phyloP scores from a whole-genome alignment of 1,140 invertebrate genomes.

The Nasonia giraulti region DNA sequence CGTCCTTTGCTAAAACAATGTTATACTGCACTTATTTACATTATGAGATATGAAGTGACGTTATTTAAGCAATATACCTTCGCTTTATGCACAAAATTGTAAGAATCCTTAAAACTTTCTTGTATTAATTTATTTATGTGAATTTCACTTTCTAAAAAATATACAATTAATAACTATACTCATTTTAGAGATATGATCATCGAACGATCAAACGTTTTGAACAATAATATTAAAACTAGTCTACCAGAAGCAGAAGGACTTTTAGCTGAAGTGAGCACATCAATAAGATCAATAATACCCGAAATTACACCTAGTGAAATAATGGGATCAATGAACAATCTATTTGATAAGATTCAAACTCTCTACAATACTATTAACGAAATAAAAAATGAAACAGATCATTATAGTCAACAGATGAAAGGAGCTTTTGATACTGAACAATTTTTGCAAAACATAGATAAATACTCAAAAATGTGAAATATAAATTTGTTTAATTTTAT shows the following conservation, averaged over 20 bases:
- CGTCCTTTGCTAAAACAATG: conserved; percentile 55
- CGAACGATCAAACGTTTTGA: conserved; percentile 47
- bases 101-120: conserved; percentile 50
- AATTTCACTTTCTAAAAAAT: neutral
- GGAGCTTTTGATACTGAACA: conserved; percentile 31
- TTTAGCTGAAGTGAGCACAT: conserved; percentile 40
- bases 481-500: conserved; percentile 11
- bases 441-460: conserved; percentile 1
- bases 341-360: conserved; percentile 55
- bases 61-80: conserved; percentile 62
- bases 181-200: conserved; percentile 58
- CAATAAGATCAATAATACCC: neutral
- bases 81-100: conserved; percentile 65
- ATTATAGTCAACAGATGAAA: neutral
- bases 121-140: neutral
- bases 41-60: conserved; percentile 61
- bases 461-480: conserved; percentile 46
- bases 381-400: conserved; percentile 47
- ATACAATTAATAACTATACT: conserved; percentile 1
- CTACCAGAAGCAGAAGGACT: conserved; percentile 49
- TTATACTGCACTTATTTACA: conserved; percentile 62
- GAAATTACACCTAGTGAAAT: neutral
- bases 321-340: conserved; percentile 23
- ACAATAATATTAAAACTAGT: conserved; percentile 51
- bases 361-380: conserved; percentile 51